phyloP scores from a whole-genome alignment of 1,140 invertebrate species.

The Branchinecta lynchi region DNA sequence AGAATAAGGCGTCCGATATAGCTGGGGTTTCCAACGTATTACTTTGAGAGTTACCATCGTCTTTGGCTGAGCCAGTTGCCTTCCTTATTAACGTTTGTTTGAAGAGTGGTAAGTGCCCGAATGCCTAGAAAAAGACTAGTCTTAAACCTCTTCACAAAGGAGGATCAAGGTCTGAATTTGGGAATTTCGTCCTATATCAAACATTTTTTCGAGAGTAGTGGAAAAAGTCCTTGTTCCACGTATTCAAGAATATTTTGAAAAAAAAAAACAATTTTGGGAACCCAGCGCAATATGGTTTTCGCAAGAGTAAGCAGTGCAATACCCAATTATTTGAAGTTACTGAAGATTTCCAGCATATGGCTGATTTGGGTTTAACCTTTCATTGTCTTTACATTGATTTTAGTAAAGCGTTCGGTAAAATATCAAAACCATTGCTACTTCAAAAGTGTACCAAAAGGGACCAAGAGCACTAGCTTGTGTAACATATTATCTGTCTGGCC shows the following conservation, averaged over 20 bases:
- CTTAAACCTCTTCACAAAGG: conserved; percentile 7
- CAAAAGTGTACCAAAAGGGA: neutral
- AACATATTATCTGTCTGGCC: no score
- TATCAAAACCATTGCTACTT: neutral
- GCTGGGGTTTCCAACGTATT: no score
- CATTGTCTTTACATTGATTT: neutral
- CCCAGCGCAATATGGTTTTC: neutral
- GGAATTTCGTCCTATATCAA: neutral
- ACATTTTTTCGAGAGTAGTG: neutral
- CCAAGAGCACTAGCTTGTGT: neutral
- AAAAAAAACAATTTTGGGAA: neutral
- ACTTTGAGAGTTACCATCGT: no score
- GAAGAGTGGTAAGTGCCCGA: neutral
- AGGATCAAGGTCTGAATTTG: conserved; percentile 5
- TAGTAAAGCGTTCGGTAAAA: conserved; percentile 10
- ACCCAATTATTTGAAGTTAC: neutral
- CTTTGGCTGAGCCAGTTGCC: no score
- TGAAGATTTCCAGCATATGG: conserved; percentile 1
- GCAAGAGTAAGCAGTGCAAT: neutral
- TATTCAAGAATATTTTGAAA: neutral
- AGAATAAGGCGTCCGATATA: no score
- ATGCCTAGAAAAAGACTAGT: conserved; percentile 30
- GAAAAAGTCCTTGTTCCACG: neutral
- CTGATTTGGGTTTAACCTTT: neutral
- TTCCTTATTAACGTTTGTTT: neutral